These are phyloP conservation scores for Eupithecia insigniata DNA, from an alignment of 2,888 invertebrate species.

Conservation along the genomic window DNA sequence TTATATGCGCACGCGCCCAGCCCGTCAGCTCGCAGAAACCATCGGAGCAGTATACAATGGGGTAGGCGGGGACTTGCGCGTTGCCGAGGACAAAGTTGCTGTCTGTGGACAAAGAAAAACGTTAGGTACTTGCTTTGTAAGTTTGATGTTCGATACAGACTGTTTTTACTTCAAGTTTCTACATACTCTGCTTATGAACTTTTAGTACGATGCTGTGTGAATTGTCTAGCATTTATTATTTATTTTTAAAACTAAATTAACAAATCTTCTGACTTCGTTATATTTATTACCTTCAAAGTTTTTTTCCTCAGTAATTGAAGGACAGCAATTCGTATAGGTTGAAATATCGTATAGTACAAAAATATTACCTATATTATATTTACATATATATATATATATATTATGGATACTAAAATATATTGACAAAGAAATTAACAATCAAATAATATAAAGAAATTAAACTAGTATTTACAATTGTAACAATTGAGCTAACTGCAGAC, in stretches of 20 bases:
- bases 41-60: constrained; percentile 98
- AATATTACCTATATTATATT: too few species aligned
- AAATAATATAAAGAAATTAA: too few species aligned
- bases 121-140: not conserved
- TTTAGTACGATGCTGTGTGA: too few species aligned
- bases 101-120: constrained; percentile 84
- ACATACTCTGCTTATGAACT: not conserved
- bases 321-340: not conserved
- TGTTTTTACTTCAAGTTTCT: not conserved
- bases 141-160: not conserved
- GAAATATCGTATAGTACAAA: not conserved
- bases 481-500: too few species aligned
- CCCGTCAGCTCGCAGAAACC: constrained; percentile 98
- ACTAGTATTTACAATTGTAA: too few species aligned
- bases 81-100: constrained; percentile 98
- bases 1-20: constrained; percentile 96
- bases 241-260: too few species aligned
- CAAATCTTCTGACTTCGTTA: too few species aligned
- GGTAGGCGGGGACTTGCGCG: constrained; percentile 95
- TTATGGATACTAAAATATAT: too few species aligned
- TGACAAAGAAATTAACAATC: too few species aligned
- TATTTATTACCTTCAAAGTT: not conserved
- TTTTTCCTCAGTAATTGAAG: not conserved
- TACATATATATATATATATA: too few species aligned
- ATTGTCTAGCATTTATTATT: too few species aligned